Base-by-base conservation (phyloP, 1,140 invertebrate species). In the Drosophila busckii region DNA sequence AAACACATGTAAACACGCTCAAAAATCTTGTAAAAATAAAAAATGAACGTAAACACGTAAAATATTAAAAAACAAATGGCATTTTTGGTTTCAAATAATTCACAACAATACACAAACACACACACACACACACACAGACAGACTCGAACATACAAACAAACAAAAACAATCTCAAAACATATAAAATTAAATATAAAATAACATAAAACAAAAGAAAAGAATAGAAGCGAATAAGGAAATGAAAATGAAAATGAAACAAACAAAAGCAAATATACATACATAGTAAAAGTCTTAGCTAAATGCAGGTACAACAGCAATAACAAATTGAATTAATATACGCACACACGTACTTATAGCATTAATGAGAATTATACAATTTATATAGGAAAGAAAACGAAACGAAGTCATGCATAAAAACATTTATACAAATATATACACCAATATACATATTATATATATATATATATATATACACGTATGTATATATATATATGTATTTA, bases 191-290 rank as follows among this genome's bases (percentile, higher is more conserved):
- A n/a, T n/a, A n/a, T n/a, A n/a, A n/a, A n/a, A n/a, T n/a, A n/a
- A n/a, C n/a, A n/a, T n/a, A 1, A 38, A 10, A 37, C 17, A 45
- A 31, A 53, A 16, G 25, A 28, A 54, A 60, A 45, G 25, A 50
- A 38, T 40, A 60, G 45, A 37, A 37, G 23, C 15, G 55, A 41
- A 37, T 20, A 48, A 31, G 22, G 28, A 62, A 68, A 41, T 58
- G 61, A 68, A 52, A 42, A 80, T 71, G 42, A 59, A 68, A 87
- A 80, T 67, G 86, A 63, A 53, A 65, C 66, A 70, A 66, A 55
- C 55, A 54, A 69, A 69, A 69, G 41, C 53, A 67, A 67, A 50
- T 37, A 56, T 34, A 31, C 17, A 63, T 61, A 40, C 32, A 69
- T 52, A 75, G 44, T 40, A 52, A 63, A 69, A 70, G 73, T 71